A percentile compares a stretch with the other conserved stretches of the same genome.
Conservation (phyloP, 1,140 invertebrate genomes). For the Drosophila santomea region DNA sequence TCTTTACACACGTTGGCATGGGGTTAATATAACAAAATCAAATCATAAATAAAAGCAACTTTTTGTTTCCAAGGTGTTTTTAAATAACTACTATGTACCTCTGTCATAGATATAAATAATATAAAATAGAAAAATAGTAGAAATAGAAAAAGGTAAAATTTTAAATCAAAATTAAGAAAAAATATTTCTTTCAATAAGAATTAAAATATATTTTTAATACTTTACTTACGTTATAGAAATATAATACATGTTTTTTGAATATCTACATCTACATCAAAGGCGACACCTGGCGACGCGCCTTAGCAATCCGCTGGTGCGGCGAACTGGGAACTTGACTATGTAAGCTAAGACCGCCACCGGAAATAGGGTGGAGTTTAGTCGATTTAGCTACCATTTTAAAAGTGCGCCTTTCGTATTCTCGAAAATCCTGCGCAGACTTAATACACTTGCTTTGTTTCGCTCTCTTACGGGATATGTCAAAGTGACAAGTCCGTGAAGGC, state of each 20-base stretch:
- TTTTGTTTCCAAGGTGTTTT: too few relatives aligned
- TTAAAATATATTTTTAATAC: too few relatives aligned
- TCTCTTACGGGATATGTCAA: conserved; percentile 58
- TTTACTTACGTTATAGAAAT: neutral
- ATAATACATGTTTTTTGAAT: neutral
- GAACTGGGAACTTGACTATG: neutral
- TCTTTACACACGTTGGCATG: too few relatives aligned
- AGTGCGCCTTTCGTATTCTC: neutral
- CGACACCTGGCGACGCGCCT: neutral
- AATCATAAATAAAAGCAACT: too few relatives aligned
- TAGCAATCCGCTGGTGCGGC: neutral
- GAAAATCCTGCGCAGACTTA: neutral
- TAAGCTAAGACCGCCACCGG: neutral
- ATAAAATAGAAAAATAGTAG: too few relatives aligned
- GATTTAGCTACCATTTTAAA: neutral
- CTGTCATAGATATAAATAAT: too few relatives aligned
- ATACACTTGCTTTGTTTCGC: neutral
- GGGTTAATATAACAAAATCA: too few relatives aligned
- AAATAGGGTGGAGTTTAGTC: neutral
- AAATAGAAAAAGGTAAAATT: too few relatives aligned
- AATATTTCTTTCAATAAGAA: too few relatives aligned
- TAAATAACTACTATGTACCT: too few relatives aligned
- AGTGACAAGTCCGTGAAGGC: conserved; percentile 44
- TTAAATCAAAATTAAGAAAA: too few relatives aligned
- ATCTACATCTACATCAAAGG: neutral